These are phyloP conservation scores for Mycalesis mineus DNA, from an alignment of 2,888 invertebrate species.

Conservation along the genomic window DNA sequence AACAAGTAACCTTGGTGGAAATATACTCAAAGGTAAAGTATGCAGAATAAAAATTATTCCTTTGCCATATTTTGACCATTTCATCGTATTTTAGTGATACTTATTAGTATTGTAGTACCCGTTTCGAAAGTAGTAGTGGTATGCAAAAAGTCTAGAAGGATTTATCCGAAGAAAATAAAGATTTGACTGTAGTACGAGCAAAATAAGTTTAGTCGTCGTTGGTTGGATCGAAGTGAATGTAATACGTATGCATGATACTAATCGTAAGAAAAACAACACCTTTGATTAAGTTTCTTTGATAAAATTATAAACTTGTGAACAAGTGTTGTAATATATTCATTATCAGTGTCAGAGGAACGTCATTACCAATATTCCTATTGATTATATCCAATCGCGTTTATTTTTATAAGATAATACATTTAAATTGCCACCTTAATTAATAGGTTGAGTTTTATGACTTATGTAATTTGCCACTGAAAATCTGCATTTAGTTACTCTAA, in stretches of 20 bases:
- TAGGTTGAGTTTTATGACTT: neutral
- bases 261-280: slow-evolving; percentile 28
- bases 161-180: neutral
- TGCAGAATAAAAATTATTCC: slow-evolving; percentile 48
- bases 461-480: neutral
- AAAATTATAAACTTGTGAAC: slow-evolving; percentile 7
- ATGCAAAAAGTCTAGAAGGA: slow-evolving; percentile 2
- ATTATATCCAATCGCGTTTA: neutral
- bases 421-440: neutral
- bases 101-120: slow-evolving; percentile 36
- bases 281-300: slow-evolving; percentile 20
- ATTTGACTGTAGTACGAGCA: slow-evolving; percentile 36
- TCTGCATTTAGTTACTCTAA: neutral
- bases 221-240: slow-evolving; percentile 35
- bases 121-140: slow-evolving; percentile 30
- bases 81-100: slow-evolving; percentile 53
- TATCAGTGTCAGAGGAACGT: neutral
- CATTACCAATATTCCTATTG: neutral
- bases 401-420: neutral
- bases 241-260: slow-evolving; percentile 37
- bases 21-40: slow-evolving; percentile 58
- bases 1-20: slow-evolving; percentile 44
- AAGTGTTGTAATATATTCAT: neutral
- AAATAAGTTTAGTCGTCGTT: slow-evolving; percentile 48
- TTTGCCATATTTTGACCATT: slow-evolving; percentile 73